Base-by-base conservation (phyloP, 1,140 invertebrate genomes). In the Penaeus indicus region DNA sequence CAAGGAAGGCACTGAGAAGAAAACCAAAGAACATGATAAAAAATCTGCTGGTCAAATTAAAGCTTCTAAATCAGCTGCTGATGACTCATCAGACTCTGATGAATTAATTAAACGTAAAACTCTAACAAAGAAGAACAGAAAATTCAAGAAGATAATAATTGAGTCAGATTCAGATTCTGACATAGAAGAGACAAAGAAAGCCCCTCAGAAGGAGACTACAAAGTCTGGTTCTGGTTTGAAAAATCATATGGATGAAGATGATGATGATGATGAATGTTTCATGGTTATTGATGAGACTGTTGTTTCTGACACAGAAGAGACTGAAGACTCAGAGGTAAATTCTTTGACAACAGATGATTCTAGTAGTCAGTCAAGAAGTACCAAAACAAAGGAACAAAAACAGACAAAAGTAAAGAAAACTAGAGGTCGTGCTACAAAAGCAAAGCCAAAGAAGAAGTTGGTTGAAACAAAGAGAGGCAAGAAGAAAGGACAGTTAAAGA, bases 261-360 rank as follows among this genome's bases (percentile, higher is more conserved):
- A 80, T 81, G 64, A 69, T 69, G 85, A 87, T 82, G 85, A 87
- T 72, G 85, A 87, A 54, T 63, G 85, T 16, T 87, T 25, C 42
- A 88, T 88, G 87, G 87, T 88, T 42, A 88, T 88, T 22, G 87
- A 88, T 78, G 87, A 88, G 63, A 84, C 80, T 67, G 54, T 84
- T 64, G 32, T 77, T 61, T 88, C 87, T 32, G 87, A 88, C 54
- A 42, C 22, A 32, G 75, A 79, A 18, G 84, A 86, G 47, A 84
- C 67, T 27, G 87, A 88, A 64, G 69, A 77, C 27, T 88, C 87
- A 64, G 87, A 88, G 60, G 75, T 83, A 54, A 84, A 82, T 47
- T 88, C 87, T 62, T 54, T 75, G 13, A 61, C 84, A 42, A 84
- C 87, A 8, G 87, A 88, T 77, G 87, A 88, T 47, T 82, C 61